These are phyloP conservation scores for Aquatica leii DNA, from an alignment of 2,888 invertebrate species.

Conservation along the genomic window DNA sequence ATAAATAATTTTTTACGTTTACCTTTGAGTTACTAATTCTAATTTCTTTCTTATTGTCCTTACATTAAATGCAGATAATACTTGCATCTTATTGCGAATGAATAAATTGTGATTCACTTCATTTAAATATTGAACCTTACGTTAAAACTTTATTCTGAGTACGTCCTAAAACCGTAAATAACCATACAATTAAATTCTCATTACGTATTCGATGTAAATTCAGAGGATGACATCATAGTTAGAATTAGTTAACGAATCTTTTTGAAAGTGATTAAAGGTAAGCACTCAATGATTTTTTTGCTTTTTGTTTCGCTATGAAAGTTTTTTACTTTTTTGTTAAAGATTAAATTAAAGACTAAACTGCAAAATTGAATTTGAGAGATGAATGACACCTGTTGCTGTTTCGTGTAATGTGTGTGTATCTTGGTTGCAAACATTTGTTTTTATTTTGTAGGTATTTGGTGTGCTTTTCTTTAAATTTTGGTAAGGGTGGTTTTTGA, in stretches of 20 bases:
- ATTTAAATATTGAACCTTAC: too few species aligned
- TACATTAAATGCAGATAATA: too few species aligned
- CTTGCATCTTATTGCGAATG: too few species aligned
- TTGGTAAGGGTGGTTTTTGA: neutral
- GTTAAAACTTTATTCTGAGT: too few species aligned
- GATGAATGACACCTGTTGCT: too few species aligned
- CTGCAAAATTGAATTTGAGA: neutral
- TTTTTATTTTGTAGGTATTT: neutral
- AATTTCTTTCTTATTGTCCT: too few species aligned
- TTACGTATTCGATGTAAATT: slow-evolving; percentile 8
- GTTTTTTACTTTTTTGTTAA: neutral
- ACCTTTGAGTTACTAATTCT: too few species aligned
- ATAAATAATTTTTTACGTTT: too few species aligned
- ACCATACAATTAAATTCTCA: slow-evolving; percentile 5
- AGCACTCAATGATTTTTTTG: neutral
- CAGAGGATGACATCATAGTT: slow-evolving; percentile 7
- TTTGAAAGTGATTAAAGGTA: neutral
- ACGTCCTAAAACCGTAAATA: too few species aligned
- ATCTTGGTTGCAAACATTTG: too few species aligned
- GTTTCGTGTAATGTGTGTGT: too few species aligned
- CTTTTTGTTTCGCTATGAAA: neutral
- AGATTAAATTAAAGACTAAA: neutral
- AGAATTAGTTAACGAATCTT: neutral
- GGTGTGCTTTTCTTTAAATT: neutral
- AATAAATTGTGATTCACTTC: too few species aligned